These are phyloP conservation scores for Petrosia ficiformis DNA, from an alignment of 37 sponge, comb jelly and placozoan species.

Conservation along the genomic window DNA sequence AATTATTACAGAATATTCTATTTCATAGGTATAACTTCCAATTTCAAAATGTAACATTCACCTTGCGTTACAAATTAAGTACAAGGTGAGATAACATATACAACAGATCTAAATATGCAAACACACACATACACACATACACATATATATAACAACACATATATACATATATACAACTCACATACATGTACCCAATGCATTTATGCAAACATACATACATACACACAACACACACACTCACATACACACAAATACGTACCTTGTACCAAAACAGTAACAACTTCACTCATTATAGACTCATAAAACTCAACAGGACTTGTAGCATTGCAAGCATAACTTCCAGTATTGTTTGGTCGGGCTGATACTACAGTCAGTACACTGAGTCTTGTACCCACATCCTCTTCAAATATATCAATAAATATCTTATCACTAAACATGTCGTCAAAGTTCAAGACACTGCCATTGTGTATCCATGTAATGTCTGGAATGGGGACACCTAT, in stretches of 20 bases:
- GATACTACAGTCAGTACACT: conserved; percentile 18
- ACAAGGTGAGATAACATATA: too few relatives aligned
- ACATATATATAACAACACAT: not conserved
- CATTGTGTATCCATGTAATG: conserved; percentile 52
- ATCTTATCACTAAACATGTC: not conserved
- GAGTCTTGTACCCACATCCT: not conserved
- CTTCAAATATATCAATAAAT: not conserved
- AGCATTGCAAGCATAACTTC: conserved; percentile 38
- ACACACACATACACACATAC: not conserved
- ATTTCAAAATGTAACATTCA: too few relatives aligned
- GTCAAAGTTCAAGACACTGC: not conserved
- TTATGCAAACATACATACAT: not conserved
- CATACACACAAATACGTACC: conserved; percentile 16
- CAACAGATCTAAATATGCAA: not conserved
- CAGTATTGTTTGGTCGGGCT: conserved; percentile 40
- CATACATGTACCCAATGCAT: not conserved
- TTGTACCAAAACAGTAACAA: conserved; percentile 36
- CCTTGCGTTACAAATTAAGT: too few relatives aligned
- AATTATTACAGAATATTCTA: too few relatives aligned
- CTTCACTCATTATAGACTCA: not conserved
- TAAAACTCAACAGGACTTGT: not conserved
- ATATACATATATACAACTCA: not conserved
- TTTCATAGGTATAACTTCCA: too few relatives aligned
- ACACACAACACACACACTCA: not conserved
- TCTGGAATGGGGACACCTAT: conserved; percentile 39